Percentiles rank a stretch among this genome's conserved stretches.
Conservation (phyloP, 2,113 vertebrate genomes). For the Meriones unguiculatus region DNA sequence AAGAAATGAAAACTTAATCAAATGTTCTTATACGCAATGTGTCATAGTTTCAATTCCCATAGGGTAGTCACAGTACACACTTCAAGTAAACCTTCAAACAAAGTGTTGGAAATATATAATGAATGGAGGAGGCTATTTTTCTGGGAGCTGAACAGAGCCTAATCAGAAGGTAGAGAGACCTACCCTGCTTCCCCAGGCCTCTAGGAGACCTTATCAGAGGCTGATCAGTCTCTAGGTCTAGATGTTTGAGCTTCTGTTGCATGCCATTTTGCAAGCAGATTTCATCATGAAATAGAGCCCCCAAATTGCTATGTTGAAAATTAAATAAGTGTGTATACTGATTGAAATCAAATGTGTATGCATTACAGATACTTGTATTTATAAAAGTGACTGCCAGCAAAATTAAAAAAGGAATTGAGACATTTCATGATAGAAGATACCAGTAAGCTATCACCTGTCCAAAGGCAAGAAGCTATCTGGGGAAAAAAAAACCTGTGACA, state of each 20-base stretch:
- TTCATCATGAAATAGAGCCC: neutral
- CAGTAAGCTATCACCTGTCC: neutral
- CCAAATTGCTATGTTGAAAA: neutral
- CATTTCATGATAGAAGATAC: neutral
- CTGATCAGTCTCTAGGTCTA: neutral
- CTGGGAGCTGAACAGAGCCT: neutral
- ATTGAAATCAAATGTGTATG: neutral
- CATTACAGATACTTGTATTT: neutral
- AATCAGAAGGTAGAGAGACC: neutral
- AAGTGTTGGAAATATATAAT: neutral
- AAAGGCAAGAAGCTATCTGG: neutral
- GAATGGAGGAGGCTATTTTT: too few species aligned
- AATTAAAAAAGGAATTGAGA: neutral
- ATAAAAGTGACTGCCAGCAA: neutral
- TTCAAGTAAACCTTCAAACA: neutral
- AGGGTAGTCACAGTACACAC: neutral
- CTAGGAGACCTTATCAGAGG: neutral
- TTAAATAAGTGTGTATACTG: neutral
- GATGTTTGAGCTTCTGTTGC: too few species aligned
- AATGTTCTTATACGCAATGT: neutral
- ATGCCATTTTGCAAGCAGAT: neutral
- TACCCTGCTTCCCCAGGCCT: neutral
- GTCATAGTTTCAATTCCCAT: neutral
- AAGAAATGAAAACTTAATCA: neutral
- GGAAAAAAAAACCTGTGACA: neutral